Evolutionary conservation across 2,113 vertebrate genomes (phyloP).

Genomic region (Chloropsis cyanopogon): DNA sequence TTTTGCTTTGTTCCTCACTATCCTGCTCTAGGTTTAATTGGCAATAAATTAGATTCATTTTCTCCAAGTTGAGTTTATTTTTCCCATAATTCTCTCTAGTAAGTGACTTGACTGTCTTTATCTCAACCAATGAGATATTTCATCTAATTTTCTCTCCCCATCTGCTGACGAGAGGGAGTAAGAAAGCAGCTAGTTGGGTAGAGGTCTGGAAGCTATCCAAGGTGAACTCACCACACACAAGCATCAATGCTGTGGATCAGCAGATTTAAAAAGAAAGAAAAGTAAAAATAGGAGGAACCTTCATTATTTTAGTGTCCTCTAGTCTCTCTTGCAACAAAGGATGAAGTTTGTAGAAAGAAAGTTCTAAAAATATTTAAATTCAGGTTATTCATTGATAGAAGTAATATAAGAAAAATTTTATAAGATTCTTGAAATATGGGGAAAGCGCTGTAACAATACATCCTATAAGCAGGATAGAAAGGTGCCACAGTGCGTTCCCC

Average conservation of each 20-base stretch:
- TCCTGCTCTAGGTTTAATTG: background rate
- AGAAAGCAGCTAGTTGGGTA: background rate
- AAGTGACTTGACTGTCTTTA: background rate
- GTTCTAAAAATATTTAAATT: background rate
- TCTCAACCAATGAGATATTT: background rate
- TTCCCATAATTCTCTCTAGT: background rate
- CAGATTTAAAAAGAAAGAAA: background rate
- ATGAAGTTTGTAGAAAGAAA: background rate
- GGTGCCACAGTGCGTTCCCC: too few relatives aligned
- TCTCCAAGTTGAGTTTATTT: background rate
- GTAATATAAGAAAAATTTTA: background rate
- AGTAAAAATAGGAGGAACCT: background rate
- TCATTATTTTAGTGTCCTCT: background rate
- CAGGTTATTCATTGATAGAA: background rate
- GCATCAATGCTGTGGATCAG: background rate
- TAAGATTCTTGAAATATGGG: background rate
- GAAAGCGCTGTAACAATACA: background rate
- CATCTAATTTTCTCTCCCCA: rapidly evolving
- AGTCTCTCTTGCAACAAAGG: background rate
- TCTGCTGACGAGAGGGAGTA: background rate
- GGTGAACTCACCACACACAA: background rate
- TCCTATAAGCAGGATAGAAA: background rate
- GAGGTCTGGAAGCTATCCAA: background rate
- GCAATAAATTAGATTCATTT: background rate
- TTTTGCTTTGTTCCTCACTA: background rate